These are phyloP conservation scores for Tenthredo notha DNA, from an alignment of 2,888 invertebrate species.

Conservation along the genomic window DNA sequence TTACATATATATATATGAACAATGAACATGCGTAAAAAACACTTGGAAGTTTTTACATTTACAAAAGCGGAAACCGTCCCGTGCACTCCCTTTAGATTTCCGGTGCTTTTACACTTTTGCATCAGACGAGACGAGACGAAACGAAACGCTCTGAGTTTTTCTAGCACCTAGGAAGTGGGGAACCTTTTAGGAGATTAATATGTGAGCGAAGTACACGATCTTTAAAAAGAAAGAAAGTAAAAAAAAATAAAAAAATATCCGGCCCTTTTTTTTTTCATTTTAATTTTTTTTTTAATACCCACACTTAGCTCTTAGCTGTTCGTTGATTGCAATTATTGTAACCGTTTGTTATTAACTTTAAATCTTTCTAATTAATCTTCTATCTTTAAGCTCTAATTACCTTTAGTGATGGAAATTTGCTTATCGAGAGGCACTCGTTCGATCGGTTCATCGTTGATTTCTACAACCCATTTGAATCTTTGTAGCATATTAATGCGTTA, in stretches of 20 bases:
- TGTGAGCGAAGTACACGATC: background rate
- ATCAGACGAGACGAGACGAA: background rate
- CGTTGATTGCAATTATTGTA: background rate
- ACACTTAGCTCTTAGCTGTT: no score
- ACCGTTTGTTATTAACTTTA: background rate
- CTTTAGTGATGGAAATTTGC: conserved; percentile 80
- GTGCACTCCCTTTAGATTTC: conserved; percentile 15
- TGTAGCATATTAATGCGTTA: conserved; percentile 66
- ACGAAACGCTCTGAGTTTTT: background rate
- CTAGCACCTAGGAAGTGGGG: background rate
- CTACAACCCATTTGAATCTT: conserved; percentile 81
- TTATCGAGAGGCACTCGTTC: conserved; percentile 79
- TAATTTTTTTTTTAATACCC: background rate
- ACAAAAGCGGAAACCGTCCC: background rate
- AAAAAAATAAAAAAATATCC: background rate
- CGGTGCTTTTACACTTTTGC: conserved; percentile 9
- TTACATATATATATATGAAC: background rate
- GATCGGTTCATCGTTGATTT: conserved; percentile 79
- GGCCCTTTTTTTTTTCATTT: background rate
- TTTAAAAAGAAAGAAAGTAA: background rate
- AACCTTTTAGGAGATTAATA: conserved; percentile 8
- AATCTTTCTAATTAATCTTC: no score
- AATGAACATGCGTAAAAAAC: background rate
- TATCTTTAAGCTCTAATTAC: conserved; percentile 75
- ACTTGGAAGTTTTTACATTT: background rate